Evolutionary conservation across 2,113 vertebrate genomes (phyloP).

Genomic region (Carassius carassius): DNA sequence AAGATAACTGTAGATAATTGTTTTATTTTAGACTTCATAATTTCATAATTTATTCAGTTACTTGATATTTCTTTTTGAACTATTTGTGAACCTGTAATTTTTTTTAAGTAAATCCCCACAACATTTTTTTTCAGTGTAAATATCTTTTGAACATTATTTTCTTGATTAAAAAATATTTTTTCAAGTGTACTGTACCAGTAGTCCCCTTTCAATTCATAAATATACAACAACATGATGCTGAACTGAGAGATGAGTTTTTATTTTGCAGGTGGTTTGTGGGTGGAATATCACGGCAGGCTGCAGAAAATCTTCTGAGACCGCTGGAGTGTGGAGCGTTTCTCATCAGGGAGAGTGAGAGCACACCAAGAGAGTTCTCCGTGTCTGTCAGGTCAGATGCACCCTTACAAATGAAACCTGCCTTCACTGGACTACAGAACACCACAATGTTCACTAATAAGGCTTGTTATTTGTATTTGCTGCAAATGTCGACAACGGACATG

Average conservation of each 20-base stretch:
- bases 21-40: too few relatives aligned
- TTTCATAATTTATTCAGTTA: too few relatives aligned
- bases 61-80: too few relatives aligned
- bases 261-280: constrained; percentile 87
- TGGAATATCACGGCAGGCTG: constrained; percentile 83
- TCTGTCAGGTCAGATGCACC: constrained; percentile 86
- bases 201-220: background rate
- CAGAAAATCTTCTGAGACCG: constrained; percentile 82
- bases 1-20: too few relatives aligned
- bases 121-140: too few relatives aligned
- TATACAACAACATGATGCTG: background rate
- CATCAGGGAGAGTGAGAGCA: constrained; percentile 90
- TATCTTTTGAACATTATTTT: too few relatives aligned
- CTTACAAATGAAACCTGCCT: background rate
- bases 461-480: background rate
- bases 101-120: too few relatives aligned
- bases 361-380: constrained; percentile 91
- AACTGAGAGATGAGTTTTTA: constrained; percentile 9
- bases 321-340: constrained; percentile 85
- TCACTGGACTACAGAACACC: constrained; percentile 5
- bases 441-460: background rate
- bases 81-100: too few relatives aligned
- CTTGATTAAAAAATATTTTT: too few relatives aligned
- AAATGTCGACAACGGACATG: background rate
- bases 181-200: background rate